Percentiles rank a stretch among this genome's conserved stretches.
Conservation (phyloP, 2,888 invertebrate species). For the Sphaerophoria taeniata region DNA sequence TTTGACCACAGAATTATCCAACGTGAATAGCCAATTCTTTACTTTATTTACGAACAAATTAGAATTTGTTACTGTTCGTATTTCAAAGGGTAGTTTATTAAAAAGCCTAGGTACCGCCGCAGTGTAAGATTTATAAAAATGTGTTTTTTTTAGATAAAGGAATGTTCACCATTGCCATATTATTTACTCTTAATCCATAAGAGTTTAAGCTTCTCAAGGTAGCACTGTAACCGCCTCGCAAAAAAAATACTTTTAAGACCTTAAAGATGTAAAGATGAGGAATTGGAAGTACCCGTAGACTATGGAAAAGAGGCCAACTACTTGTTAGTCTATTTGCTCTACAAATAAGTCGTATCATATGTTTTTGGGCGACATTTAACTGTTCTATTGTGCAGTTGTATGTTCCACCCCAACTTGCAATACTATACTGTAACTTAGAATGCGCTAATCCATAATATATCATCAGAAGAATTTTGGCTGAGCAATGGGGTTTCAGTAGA, state of each 20-base stretch:
- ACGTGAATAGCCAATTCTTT: background rate
- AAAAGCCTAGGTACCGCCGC: background rate
- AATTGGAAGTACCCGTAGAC: background rate
- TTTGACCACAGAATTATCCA: background rate
- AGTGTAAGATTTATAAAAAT: background rate
- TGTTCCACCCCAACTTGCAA: too few relatives aligned
- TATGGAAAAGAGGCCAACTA: background rate
- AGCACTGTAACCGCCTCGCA: slow-evolving; percentile 1
- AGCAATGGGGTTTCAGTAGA: too few relatives aligned
- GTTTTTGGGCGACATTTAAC: slow-evolving; percentile 1
- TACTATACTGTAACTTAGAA: too few relatives aligned
- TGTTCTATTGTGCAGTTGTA: background rate
- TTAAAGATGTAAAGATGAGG: slow-evolving; percentile 1
- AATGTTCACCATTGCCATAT: background rate
- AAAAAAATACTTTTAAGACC: background rate
- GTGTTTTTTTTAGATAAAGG: background rate
- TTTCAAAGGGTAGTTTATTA: background rate
- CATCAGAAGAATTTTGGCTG: too few relatives aligned
- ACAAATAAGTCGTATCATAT: background rate
- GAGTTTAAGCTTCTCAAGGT: background rate
- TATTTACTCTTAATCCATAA: background rate
- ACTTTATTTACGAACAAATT: background rate
- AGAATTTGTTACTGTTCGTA: background rate
- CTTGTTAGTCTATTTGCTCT: background rate
- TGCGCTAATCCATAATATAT: too few relatives aligned